These are phyloP conservation scores for Conops quadrifasciatus DNA, from an alignment of 2,888 invertebrate genomes.

Conservation along the genomic window DNA sequence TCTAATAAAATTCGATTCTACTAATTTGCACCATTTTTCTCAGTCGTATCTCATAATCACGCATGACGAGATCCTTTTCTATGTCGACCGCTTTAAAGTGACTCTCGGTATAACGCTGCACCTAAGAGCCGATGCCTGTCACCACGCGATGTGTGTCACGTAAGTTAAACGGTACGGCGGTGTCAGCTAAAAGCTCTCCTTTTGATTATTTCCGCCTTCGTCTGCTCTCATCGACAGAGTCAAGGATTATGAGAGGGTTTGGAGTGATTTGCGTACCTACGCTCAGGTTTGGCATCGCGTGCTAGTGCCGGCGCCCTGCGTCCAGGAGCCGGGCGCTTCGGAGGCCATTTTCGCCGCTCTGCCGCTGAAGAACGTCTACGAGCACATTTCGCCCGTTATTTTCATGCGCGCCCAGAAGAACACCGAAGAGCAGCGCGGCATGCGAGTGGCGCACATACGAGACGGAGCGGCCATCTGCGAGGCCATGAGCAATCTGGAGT, in stretches of 20 bases:
- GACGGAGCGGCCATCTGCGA: slow-evolving; percentile 92
- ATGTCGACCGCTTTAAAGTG: slow-evolving; percentile 75
- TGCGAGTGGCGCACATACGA: slow-evolving; percentile 83
- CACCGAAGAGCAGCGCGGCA: slow-evolving; percentile 78
- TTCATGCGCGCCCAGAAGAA: slow-evolving; percentile 90
- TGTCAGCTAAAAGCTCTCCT: neutral
- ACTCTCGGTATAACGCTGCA: slow-evolving; percentile 68
- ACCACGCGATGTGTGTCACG: slow-evolving; percentile 72
- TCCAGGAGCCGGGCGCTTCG: slow-evolving; percentile 75
- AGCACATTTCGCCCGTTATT: slow-evolving; percentile 81
- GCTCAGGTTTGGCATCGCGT: slow-evolving; percentile 73
- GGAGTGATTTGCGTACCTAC: slow-evolving; percentile 74
- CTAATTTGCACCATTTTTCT: slow-evolving; percentile 62
- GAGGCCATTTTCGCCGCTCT: slow-evolving; percentile 73
- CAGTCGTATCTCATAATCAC: slow-evolving; percentile 78
- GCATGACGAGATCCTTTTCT: slow-evolving; percentile 73
- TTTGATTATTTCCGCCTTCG: neutral
- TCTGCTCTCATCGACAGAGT: slow-evolving; percentile 66
- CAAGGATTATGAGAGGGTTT: slow-evolving; percentile 75
- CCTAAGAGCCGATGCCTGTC: slow-evolving; percentile 69
- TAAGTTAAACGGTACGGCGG: slow-evolving; percentile 62
- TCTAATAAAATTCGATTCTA: neutral
- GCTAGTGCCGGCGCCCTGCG: slow-evolving; percentile 75
- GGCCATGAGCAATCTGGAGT: slow-evolving; percentile 79
- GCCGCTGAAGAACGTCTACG: slow-evolving; percentile 69